Evolutionary conservation across 2,888 invertebrate species (phyloP).

Genomic region (Tipula confusa): DNA sequence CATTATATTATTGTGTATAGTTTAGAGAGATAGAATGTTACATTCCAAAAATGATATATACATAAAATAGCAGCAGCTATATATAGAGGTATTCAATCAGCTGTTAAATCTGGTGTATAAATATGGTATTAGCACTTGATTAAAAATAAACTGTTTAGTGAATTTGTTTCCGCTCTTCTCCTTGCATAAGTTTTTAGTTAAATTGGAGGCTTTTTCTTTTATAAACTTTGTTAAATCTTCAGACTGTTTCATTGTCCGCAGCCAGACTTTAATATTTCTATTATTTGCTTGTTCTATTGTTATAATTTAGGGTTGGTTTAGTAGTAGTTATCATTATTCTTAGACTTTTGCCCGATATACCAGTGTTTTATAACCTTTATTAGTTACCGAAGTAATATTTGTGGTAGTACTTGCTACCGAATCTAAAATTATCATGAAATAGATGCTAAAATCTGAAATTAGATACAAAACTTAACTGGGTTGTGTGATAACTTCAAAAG

Average conservation of each 20-base stretch:
- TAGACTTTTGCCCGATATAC: no score
- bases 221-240: neutral
- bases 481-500: no score
- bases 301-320: neutral
- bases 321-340: no score
- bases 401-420: no score
- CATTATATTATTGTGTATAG: neutral
- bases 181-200: neutral
- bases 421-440: no score
- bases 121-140: neutral
- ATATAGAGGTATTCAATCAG: neutral
- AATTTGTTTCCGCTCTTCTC: neutral
- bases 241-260: neutral
- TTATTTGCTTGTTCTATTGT: neutral
- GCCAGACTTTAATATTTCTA: neutral
- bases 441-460: no score
- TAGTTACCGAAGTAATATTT: no score
- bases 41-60: neutral
- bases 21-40: neutral
- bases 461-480: no score
- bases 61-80: neutral
- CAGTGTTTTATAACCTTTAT: no score
- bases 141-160: neutral
- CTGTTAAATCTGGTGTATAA: neutral
- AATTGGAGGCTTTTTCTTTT: neutral